Conservation (phyloP, 2,113 vertebrate species). For the Guaruba guarouba region DNA sequence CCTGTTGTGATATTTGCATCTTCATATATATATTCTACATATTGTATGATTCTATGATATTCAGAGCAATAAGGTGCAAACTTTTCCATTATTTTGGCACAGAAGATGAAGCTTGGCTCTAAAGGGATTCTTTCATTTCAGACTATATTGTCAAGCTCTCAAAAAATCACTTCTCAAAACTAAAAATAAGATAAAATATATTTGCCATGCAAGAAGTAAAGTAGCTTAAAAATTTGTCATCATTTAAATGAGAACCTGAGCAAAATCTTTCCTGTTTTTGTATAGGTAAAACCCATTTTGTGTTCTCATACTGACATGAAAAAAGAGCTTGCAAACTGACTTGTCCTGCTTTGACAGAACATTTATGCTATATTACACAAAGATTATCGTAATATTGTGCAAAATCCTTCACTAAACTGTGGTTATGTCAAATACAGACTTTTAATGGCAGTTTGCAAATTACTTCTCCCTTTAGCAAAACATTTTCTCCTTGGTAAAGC, state of each 20-base stretch:
- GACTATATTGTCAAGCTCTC: not conserved
- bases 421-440: not conserved
- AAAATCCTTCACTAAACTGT: constrained; percentile 7
- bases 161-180: not conserved
- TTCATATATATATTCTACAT: not conserved
- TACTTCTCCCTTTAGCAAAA: not conserved
- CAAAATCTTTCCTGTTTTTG: not conserved
- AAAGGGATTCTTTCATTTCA: not conserved
- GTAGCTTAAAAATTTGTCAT: not conserved
- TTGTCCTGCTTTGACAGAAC: constrained; percentile 30
- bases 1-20: not conserved
- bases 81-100: not conserved
- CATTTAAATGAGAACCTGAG: constrained; percentile 9
- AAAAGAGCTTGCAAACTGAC: not conserved
- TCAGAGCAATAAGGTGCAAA: not conserved
- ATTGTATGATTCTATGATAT: no score
- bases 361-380: not conserved
- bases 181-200: not conserved
- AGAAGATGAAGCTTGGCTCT: not conserved
- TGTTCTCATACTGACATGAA: not conserved
- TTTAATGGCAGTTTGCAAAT: not conserved
- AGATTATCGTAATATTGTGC: not conserved
- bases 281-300: not conserved
- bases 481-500: not conserved
- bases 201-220: not conserved